Base-by-base conservation (phyloP, 2,113 vertebrate genomes). In the Brachyhypopomus gauderio region DNA sequence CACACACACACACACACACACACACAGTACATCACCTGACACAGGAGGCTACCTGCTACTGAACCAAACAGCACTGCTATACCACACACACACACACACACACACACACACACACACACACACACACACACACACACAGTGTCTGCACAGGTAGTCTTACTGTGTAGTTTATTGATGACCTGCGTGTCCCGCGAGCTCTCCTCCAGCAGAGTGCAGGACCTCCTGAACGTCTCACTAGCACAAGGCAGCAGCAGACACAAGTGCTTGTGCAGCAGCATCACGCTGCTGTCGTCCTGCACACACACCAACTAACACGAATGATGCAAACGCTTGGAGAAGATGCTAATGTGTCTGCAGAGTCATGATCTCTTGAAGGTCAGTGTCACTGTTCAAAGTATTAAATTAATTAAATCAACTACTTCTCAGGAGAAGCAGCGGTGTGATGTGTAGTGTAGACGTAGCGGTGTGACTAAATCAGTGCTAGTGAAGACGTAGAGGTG, bases 11-110 rank as follows among this genome's bases (percentile, higher is more conserved):
- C 38, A 14, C 4, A 52, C 23, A 52, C 16, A 19, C 45, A 52
- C 74, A 94, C 84, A 30, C 92, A 93, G 84, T 94, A 93, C 76
- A 93, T 91, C 45, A 93, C 87, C 85, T 94, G 93, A 85, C 92
- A 93, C 81, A 94, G 86, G 67, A 94, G 87, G 80, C 90, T 92
- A 73, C 93, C 93, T 56, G 93, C 91, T 30, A 93, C 90, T 0
- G 93, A 94, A 82, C 89, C 89, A 80, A 91, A 93, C 83, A 94
- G 85, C 30, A 30, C 30, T 3, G 30, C 30, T 30, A 30, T 30
- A 30, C 30, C 30, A 30, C 30, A 30, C 30, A 30, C 30, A 11
- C 85, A 94, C 92, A 81, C 72, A 93, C 94, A 81, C 36, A 81
- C 19, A 22, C 4, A 79, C 63, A 67, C 30, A 52, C 9, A 63